Percentiles rank a stretch among this genome's conserved stretches.
These are phyloP conservation scores for Aphodius sticticus DNA, from an alignment of 2,888 invertebrate genomes.

Conservation along the genomic window DNA sequence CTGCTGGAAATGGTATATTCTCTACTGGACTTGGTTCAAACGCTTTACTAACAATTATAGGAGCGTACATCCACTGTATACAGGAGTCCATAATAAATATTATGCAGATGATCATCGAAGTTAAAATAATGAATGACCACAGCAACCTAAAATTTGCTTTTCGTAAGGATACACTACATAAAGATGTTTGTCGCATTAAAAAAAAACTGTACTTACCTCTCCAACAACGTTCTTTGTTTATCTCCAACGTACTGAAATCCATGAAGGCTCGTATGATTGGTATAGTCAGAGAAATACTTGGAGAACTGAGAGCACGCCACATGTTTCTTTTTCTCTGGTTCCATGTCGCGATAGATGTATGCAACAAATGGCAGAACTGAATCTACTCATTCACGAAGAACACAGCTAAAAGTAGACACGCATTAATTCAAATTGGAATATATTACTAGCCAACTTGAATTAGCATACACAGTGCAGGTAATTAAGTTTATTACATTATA, in stretches of 20 bases:
- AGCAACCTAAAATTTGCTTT: background rate
- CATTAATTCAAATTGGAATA: background rate
- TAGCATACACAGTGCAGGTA: too few species aligned
- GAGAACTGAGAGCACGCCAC: background rate
- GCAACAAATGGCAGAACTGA: background rate
- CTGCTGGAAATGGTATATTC: background rate
- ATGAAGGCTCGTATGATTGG: background rate
- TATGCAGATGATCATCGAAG: slow-evolving; percentile 1
- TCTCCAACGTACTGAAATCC: background rate
- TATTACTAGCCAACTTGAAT: background rate
- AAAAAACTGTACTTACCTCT: background rate
- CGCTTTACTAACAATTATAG: background rate
- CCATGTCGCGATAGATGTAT: background rate
- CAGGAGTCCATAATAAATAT: background rate
- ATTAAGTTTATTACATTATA: too few species aligned
- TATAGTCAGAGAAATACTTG: background rate
- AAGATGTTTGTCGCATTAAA: background rate
- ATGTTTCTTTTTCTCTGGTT: background rate
- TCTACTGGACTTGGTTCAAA: background rate
- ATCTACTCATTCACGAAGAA: background rate
- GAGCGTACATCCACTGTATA: background rate
- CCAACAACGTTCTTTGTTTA: background rate
- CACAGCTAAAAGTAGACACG: background rate
- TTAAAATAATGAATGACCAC: background rate
- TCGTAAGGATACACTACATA: background rate